phyloP scores from a whole-genome alignment of 2,888 invertebrate genomes.

The Oscheius myriophilus region DNA sequence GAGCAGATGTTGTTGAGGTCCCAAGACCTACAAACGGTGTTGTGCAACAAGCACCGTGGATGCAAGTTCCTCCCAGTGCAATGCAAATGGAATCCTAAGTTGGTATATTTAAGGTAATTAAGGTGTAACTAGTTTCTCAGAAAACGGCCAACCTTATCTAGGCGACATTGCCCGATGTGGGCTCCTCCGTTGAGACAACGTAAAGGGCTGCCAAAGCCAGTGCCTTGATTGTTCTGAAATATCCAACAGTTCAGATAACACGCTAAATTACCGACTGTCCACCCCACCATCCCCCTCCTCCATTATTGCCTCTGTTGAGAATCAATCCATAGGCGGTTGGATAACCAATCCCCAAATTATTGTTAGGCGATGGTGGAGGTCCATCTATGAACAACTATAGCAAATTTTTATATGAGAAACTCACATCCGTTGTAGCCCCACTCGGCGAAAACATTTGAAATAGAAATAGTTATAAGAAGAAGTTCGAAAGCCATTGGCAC shows the following conservation, averaged over 20 bases:
- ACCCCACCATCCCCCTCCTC: slow-evolving; percentile 13
- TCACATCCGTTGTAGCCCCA: slow-evolving; percentile 19
- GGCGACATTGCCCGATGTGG: slow-evolving; percentile 54
- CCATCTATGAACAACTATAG: slow-evolving; percentile 8
- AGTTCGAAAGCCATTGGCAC: too few species aligned
- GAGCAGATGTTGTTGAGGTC: slow-evolving; percentile 25
- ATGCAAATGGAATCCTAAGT: slow-evolving; percentile 58
- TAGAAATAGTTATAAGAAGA: background rate
- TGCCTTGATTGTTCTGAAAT: slow-evolving; percentile 41
- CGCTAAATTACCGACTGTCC: slow-evolving; percentile 7
- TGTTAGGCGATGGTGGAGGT: slow-evolving; percentile 29
- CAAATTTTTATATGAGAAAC: background rate
- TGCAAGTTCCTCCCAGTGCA: slow-evolving; percentile 55
- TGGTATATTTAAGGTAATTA: too few species aligned
- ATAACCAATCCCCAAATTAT: slow-evolving; percentile 58
- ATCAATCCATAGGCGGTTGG: slow-evolving; percentile 58
- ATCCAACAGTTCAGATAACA: too few species aligned
- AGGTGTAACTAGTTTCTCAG: too few species aligned
- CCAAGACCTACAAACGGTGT: slow-evolving; percentile 53
- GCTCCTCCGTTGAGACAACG: slow-evolving; percentile 58
- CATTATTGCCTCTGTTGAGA: slow-evolving; percentile 32
- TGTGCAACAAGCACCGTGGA: slow-evolving; percentile 56
- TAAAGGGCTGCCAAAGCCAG: slow-evolving; percentile 46
- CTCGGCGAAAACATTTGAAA: slow-evolving; percentile 8
- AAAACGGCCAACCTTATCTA: slow-evolving; percentile 38